These are phyloP conservation scores for Heliconius charithonia DNA, from an alignment of 2,888 invertebrate species.

Conservation along the genomic window DNA sequence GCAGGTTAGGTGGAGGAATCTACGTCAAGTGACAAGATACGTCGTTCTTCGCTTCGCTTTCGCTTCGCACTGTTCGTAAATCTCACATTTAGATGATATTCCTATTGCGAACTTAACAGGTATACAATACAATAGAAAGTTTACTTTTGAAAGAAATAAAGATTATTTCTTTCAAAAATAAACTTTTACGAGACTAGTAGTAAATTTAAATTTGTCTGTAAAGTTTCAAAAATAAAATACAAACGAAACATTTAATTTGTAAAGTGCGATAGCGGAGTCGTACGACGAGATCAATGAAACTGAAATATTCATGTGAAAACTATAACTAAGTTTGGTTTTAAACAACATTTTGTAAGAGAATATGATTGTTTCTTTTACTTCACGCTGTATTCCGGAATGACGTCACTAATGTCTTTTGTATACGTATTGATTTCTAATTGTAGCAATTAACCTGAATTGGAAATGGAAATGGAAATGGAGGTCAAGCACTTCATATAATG, in stretches of 20 bases:
- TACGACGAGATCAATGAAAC: background rate
- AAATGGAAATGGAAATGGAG: background rate
- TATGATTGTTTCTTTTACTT: too few species aligned
- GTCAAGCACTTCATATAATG: too few species aligned
- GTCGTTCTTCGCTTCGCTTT: too few species aligned
- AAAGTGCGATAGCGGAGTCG: background rate
- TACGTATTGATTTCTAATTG: background rate
- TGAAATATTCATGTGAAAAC: background rate
- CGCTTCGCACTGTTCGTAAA: too few species aligned
- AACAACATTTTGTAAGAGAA: background rate
- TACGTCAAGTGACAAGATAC: too few species aligned
- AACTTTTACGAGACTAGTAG: background rate
- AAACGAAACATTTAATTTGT: background rate
- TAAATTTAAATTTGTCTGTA: background rate
- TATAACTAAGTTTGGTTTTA: background rate
- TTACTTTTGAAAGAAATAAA: background rate
- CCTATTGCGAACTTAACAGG: too few species aligned
- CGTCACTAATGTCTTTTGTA: background rate
- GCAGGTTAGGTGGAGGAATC: too few species aligned
- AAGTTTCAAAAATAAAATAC: slow-evolving; percentile 1
- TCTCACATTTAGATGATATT: too few species aligned
- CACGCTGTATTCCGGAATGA: too few species aligned
- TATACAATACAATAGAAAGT: background rate
- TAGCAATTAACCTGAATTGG: background rate
- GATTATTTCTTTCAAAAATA: background rate